phyloP scores from a whole-genome alignment of 2,113 vertebrate species.

The Elephas maximus region DNA sequence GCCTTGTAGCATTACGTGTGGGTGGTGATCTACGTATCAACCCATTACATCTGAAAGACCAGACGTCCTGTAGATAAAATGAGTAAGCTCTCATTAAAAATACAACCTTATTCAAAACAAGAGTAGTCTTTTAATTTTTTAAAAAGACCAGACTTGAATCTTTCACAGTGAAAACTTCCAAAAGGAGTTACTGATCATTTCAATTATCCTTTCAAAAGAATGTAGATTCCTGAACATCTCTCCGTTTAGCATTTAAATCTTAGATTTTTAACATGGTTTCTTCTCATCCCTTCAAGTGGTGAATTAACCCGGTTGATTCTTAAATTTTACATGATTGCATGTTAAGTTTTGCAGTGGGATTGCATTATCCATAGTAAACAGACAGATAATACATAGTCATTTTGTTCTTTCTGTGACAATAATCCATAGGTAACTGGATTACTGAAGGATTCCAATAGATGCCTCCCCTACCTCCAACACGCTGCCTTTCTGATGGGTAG shows the following conservation, averaged over 20 bases:
- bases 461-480: not conserved
- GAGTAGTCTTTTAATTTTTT: not conserved
- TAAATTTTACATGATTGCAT: constrained; percentile 5
- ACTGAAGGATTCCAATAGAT: constrained; percentile 37
- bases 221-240: constrained; percentile 45
- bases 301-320: constrained; percentile 38
- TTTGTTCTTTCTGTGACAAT: not conserved
- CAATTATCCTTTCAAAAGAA: constrained; percentile 66
- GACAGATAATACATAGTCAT: not conserved
- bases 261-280: constrained; percentile 49
- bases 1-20: constrained; percentile 41
- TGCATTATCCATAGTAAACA: not conserved
- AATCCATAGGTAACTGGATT: constrained; percentile 3
- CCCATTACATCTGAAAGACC: constrained; percentile 50
- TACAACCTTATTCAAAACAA: constrained; percentile 24
- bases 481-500: not conserved
- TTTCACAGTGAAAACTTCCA: constrained; percentile 17
- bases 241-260: constrained; percentile 68
- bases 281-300: constrained; percentile 24
- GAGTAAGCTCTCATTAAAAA: constrained; percentile 50
- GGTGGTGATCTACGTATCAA: not conserved
- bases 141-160: not conserved
- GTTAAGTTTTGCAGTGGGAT: constrained; percentile 43
- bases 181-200: constrained; percentile 45
- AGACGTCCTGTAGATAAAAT: constrained; percentile 48